Evolutionary conservation across 2,113 vertebrate genomes (phyloP).

Genomic region (Marmota monax): DNA sequence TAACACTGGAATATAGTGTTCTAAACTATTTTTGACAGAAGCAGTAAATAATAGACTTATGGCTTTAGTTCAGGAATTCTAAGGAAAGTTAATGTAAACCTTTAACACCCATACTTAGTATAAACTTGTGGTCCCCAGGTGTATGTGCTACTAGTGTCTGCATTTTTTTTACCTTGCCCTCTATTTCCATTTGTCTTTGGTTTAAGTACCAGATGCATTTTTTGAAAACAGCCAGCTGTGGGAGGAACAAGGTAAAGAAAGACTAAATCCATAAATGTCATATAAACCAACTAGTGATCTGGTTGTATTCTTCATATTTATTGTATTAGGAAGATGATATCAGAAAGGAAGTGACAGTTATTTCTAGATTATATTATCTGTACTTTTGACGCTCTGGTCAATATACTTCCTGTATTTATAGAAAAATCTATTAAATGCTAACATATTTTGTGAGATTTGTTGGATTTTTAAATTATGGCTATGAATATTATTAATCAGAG

Average conservation of each 20-base stretch:
- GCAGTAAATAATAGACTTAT: slow-evolving; percentile 26
- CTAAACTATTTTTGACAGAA: slow-evolving; percentile 40
- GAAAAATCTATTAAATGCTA: slow-evolving; percentile 21
- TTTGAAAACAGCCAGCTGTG: slow-evolving; percentile 45
- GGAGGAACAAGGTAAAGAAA: slow-evolving; percentile 47
- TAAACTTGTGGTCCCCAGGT: background rate
- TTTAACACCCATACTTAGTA: background rate
- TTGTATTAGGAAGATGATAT: background rate
- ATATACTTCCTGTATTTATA: background rate
- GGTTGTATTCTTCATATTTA: slow-evolving; percentile 41
- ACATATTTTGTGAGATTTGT: slow-evolving; percentile 2
- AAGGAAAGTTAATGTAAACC: background rate
- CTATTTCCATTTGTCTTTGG: slow-evolving; percentile 47
- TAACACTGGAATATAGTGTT: background rate
- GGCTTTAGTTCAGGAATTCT: slow-evolving; percentile 35
- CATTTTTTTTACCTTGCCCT: background rate
- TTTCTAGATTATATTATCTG: slow-evolving; percentile 14
- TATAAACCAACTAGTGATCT: background rate
- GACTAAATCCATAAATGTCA: background rate
- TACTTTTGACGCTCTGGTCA: background rate
- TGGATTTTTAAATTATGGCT: slow-evolving; percentile 13
- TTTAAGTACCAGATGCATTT: slow-evolving; percentile 61
- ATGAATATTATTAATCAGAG: background rate
- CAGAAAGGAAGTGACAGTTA: background rate
- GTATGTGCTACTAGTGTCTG: slow-evolving; percentile 15